These are phyloP conservation scores for Acanthococcus lagerstroemiae DNA, from an alignment of 2,888 invertebrate genomes.

Conservation along the genomic window DNA sequence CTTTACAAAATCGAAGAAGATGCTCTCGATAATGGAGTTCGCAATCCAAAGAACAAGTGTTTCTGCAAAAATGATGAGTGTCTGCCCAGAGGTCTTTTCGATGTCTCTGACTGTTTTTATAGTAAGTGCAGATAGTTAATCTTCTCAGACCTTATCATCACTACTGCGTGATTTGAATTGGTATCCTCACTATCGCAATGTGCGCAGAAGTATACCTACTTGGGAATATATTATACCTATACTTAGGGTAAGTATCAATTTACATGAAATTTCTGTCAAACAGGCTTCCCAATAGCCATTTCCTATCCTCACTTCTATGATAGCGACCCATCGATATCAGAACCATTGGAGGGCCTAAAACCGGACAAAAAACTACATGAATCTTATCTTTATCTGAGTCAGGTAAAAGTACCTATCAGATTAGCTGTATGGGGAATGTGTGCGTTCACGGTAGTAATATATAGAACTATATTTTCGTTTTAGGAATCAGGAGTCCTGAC, in stretches of 20 bases:
- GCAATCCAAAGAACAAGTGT: conserved; percentile 62
- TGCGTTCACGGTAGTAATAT: too few relatives aligned
- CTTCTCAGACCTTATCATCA: too few relatives aligned
- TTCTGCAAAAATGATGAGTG: conserved; percentile 67
- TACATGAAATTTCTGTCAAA: background rate
- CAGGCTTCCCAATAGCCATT: conserved; percentile 73
- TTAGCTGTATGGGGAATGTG: too few relatives aligned
- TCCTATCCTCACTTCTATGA: conserved; percentile 81
- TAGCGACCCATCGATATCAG: conserved; percentile 53
- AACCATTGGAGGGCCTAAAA: conserved; percentile 57
- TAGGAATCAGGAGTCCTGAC: conserved; percentile 66
- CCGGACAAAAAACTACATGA: conserved; percentile 58
- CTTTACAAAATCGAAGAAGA: conserved; percentile 66
- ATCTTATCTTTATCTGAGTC: conserved; percentile 65
- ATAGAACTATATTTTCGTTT: background rate
- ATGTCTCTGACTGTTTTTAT: conserved; percentile 78
- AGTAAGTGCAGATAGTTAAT: too few relatives aligned
- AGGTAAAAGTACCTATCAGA: conserved; percentile 47
- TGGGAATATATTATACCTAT: too few relatives aligned
- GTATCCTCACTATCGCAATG: too few relatives aligned
- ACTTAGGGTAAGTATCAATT: too few relatives aligned
- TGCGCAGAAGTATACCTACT: too few relatives aligned
- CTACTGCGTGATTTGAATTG: too few relatives aligned
- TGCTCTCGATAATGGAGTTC: conserved; percentile 64
- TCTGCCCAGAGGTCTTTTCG: conserved; percentile 64